Percentiles rank a stretch among this genome's conserved stretches.
Evolutionary conservation across 2,797 vertebrate genomes (phyloP).

Genomic region (Nannoperca australis): DNA sequence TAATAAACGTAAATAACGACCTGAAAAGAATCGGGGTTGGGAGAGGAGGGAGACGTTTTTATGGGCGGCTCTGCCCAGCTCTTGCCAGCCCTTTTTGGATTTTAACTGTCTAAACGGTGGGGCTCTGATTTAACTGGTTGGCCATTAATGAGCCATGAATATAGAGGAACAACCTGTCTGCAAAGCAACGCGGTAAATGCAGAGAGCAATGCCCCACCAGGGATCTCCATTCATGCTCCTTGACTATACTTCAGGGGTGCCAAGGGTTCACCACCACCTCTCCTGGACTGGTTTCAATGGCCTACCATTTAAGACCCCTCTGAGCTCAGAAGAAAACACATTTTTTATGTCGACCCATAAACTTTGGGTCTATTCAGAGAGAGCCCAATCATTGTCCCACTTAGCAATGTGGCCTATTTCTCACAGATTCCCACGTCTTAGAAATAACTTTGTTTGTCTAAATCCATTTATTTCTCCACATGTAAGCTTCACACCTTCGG

Average conservation of each 20-base stretch:
- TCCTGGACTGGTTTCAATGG: constrained; percentile 79
- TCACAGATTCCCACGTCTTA: constrained; percentile 79
- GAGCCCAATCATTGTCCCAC: constrained; percentile 75
- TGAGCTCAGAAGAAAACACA: constrained; percentile 81
- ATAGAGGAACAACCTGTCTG: constrained; percentile 89
- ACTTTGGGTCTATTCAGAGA: constrained; percentile 78
- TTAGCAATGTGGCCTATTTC: constrained; percentile 73
- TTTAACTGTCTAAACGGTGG: constrained; percentile 83
- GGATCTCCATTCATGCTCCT: constrained; percentile 86
- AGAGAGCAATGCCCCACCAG: constrained; percentile 90
- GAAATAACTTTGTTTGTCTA: constrained; percentile 53
- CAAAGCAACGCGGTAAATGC: constrained; percentile 87
- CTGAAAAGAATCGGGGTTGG: constrained; percentile 83
- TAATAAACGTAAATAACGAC: constrained; percentile 84
- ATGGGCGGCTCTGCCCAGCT: constrained; percentile 72
- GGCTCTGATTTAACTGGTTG: constrained; percentile 92
- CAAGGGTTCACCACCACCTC: constrained; percentile 91
- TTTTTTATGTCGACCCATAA: constrained; percentile 86
- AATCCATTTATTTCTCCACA: constrained; percentile 62
- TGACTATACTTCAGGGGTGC: constrained; percentile 82
- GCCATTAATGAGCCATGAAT: constrained; percentile 90
- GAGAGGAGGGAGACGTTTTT: constrained; percentile 78
- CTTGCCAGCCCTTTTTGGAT: constrained; percentile 73
- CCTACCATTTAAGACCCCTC: constrained; percentile 84
- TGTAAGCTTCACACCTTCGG: constrained; percentile 43